phyloP scores from a whole-genome alignment of 2,888 invertebrate species.

The Microctonus aethiopoides region DNA sequence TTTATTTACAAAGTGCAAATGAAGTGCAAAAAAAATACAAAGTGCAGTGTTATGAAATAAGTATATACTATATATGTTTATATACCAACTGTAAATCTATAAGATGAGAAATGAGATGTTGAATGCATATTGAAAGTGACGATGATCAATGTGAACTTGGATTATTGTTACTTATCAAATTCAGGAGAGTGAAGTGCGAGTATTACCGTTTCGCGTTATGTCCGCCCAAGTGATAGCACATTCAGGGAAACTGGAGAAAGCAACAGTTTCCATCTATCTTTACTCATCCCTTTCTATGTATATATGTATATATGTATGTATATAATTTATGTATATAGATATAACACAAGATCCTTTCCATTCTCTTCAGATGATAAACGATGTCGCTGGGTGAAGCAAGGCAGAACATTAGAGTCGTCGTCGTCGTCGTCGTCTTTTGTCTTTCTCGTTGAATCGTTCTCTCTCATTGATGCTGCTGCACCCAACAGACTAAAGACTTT shows the following conservation, averaged over 20 bases:
- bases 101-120: neutral
- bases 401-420: conserved; percentile 51
- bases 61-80: no score
- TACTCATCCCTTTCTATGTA: conserved; percentile 32
- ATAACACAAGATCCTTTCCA: conserved; percentile 41
- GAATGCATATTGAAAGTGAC: conserved; percentile 19
- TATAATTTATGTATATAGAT: neutral
- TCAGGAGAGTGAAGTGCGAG: conserved; percentile 16
- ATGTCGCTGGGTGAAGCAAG: conserved; percentile 48
- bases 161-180: conserved; percentile 17
- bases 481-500: conserved; percentile 17
- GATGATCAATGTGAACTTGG: conserved; percentile 24
- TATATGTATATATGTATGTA: neutral
- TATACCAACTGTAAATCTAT: neutral
- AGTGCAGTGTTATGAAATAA: neutral
- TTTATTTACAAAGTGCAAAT: neutral
- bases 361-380: conserved; percentile 52
- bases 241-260: conserved; percentile 30
- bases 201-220: conserved; percentile 18
- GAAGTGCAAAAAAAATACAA: conserved; percentile 1
- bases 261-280: conserved; percentile 52
- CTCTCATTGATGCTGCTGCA: no score
- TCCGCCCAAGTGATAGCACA: neutral
- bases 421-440: conserved; percentile 36
- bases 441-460: conserved; percentile 25